Evolutionary conservation across 2,888 invertebrate species (phyloP), one percentile per base, ranked within the genome.

Genomic region (Drosophila phalerata): DNA sequence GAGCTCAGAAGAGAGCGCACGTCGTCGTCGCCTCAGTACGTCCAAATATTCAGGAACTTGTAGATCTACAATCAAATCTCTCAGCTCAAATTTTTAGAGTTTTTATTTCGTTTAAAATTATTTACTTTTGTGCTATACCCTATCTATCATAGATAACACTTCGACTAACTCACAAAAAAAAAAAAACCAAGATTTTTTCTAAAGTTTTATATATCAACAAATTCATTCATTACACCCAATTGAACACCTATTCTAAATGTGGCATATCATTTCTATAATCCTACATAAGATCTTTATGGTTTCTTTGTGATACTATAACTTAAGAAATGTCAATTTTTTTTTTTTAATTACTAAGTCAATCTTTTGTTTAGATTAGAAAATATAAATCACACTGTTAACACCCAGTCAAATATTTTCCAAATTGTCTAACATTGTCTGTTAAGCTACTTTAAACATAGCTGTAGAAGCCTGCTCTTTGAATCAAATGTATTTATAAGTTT

Each of bases 1-100:
- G 37, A 52, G n/a, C 45, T 58, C 52, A 25, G 15, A 13, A 49
- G 19, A 34, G 19, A 19, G 42, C 42, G 19, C 11, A 22, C 66
- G 45, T 17, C 73, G 19, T 15, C 52, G 15, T 57, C 60, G 60
- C 58, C 58, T 80, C 53, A 79, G 78, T 82, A 74, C 62, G 82
- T 79, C 69, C 53, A 43, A 51, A 66, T 17, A 38, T 55, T 40
- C 52, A 43, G 61, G 40, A 74, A 61, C 47, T 58, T 19, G 32
- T 49, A 32, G 78, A 58, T 61, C 65, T 42, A 48, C 9, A 28
- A 25, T 6, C 28, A 28, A 6, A 28, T 8, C 28, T 28, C 28
- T 6, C 28, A 28, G 28, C 28, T 28, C 8, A 28, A 15, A 6
- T 43, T 17, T 17, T 48, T 30, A 2, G 5, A 47, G n/a, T 43